phyloP scores from a whole-genome alignment of 2,888 invertebrate species.

The Dendrolimus houi region DNA sequence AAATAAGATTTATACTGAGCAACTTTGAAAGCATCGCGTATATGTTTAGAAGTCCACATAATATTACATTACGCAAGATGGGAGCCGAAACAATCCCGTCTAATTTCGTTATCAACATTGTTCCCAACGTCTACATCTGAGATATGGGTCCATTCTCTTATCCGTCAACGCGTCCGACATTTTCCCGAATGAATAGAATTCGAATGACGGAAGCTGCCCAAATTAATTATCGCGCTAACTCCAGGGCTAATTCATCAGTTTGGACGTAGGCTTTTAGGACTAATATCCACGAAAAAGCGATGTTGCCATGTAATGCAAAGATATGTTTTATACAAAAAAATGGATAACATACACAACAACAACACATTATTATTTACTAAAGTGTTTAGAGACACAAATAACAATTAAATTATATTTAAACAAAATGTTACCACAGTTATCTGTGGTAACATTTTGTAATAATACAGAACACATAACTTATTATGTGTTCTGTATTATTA shows the following conservation, averaged over 20 bases:
- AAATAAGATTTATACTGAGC: no score
- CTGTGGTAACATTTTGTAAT: no score
- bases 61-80: conserved; percentile 3
- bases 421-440: no score
- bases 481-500: no score
- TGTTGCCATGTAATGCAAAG: background rate
- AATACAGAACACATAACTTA: no score
- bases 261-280: conserved; percentile 4
- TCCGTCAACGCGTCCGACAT: conserved; percentile 12
- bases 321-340: no score
- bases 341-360: no score
- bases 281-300: background rate
- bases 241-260: conserved; percentile 41
- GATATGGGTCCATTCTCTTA: conserved; percentile 22
- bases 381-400: no score
- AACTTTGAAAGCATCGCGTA: no score
- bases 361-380: no score
- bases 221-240: conserved; percentile 47
- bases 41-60: background rate
- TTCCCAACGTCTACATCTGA: conserved; percentile 18
- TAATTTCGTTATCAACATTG: conserved; percentile 24
- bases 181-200: conserved; percentile 22
- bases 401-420: no score
- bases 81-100: conserved; percentile 18
- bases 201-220: conserved; percentile 24